A percentile compares a stretch with the other conserved stretches of the same genome.
Conservation (phyloP, 2,797 vertebrate species). For the Danio jaintianensis region DNA sequence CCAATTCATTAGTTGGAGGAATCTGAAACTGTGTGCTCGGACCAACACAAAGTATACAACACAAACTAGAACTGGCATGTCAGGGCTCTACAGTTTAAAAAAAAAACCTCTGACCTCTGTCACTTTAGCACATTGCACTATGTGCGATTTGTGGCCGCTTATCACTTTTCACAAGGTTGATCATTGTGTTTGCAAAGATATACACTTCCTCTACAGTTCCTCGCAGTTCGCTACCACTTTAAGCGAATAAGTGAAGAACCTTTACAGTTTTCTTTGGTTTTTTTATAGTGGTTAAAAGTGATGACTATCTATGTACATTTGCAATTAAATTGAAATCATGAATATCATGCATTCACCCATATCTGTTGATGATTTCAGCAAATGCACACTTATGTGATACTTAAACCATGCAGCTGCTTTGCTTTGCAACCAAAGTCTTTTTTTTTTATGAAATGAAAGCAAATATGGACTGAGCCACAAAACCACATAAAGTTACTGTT, state of each 20-base stretch:
- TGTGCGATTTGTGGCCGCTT: not conserved
- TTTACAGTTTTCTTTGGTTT: not conserved
- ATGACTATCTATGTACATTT: not conserved
- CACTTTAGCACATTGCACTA: not conserved
- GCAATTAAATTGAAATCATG: not conserved
- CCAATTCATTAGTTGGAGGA: too few species aligned
- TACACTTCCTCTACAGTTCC: not conserved
- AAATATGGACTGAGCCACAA: not conserved
- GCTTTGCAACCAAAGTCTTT: not conserved
- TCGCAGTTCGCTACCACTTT: not conserved
- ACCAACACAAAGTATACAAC: not conserved
- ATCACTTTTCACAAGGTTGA: not conserved
- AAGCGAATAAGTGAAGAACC: not conserved
- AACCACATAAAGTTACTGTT: not conserved
- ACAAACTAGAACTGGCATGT: not conserved
- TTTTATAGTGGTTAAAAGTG: not conserved
- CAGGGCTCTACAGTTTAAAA: not conserved
- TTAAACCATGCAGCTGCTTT: not conserved
- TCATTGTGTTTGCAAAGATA: not conserved
- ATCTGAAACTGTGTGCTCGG: not conserved
- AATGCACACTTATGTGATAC: not conserved
- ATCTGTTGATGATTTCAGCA: not conserved
- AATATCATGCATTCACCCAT: not conserved
- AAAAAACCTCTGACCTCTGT: not conserved
- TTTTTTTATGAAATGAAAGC: not conserved